Evolutionary conservation across 2,888 invertebrate species (phyloP).

Genomic region (Andrena hattorfiana): DNA sequence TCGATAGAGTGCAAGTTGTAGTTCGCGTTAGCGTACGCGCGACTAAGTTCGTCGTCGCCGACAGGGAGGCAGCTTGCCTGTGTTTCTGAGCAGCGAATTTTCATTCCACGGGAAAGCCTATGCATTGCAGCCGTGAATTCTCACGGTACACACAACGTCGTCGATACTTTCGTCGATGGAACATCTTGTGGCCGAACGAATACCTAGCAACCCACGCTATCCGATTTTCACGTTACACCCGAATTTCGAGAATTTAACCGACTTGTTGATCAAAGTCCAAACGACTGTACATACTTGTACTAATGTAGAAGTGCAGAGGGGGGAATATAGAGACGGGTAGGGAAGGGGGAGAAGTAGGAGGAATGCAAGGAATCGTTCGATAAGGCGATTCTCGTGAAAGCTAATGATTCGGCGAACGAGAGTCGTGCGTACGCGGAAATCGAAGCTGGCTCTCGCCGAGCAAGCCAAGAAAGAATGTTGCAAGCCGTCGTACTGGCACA

Average conservation of each 20-base stretch:
- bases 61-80: neutral
- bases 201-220: too few relatives aligned
- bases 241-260: too few relatives aligned
- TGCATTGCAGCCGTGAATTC: constrained; percentile 14
- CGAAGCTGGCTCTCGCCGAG: constrained; percentile 26
- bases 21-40: too few relatives aligned
- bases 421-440: constrained; percentile 24
- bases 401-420: constrained; percentile 10
- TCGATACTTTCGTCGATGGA: constrained; percentile 8
- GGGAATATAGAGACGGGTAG: neutral
- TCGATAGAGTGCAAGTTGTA: neutral
- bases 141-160: neutral
- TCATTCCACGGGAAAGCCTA: neutral
- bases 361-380: constrained; percentile 4
- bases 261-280: too few relatives aligned
- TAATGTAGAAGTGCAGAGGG: too few relatives aligned
- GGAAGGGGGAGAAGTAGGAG: neutral
- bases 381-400: constrained; percentile 28
- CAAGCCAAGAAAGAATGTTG: constrained; percentile 12
- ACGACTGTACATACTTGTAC: too few relatives aligned
- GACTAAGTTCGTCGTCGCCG: too few relatives aligned
- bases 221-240: too few relatives aligned
- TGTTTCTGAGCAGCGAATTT: neutral
- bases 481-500: constrained; percentile 18
- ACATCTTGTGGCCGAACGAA: too few relatives aligned